A percentile compares a stretch with the other conserved stretches of the same genome.
Evolutionary conservation across 2,113 vertebrate genomes (phyloP).

Genomic region (Menura novaehollandiae): DNA sequence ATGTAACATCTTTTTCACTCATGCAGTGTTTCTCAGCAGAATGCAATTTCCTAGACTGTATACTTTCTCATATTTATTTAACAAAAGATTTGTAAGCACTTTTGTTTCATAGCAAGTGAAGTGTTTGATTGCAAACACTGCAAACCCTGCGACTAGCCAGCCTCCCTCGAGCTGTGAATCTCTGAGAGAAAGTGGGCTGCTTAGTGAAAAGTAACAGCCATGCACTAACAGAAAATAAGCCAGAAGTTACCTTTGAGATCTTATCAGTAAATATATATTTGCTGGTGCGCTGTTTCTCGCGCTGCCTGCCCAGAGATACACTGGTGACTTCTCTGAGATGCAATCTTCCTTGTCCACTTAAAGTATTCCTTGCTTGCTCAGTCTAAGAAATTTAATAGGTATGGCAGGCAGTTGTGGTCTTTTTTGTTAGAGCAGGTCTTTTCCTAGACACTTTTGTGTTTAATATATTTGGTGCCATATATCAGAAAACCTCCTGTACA

Average conservation of each 20-base stretch:
- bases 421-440: not conserved
- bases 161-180: slow-evolving; percentile 1
- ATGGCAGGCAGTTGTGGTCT: not conserved
- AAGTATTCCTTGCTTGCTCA: not conserved
- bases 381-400: not conserved
- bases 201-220: not conserved
- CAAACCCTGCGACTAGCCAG: not conserved
- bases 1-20: slow-evolving; percentile 39
- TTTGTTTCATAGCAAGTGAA: not conserved
- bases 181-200: not conserved
- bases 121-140: slow-evolving; percentile 12
- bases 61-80: slow-evolving; percentile 39
- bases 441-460: not conserved
- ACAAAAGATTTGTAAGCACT: slow-evolving; percentile 38
- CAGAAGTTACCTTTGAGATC: not conserved
- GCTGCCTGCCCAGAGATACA: not conserved
- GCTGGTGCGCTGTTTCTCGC: not conserved
- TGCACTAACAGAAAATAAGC: not conserved
- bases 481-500: not conserved
- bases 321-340: not conserved
- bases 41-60: slow-evolving; percentile 12
- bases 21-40: not conserved
- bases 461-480: not conserved
- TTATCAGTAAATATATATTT: not conserved
- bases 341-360: not conserved